Percentiles rank a stretch among this genome's conserved stretches.
These are phyloP conservation scores for Chionodraco myersi DNA, from an alignment of 2,113 vertebrate species.

Conservation along the genomic window DNA sequence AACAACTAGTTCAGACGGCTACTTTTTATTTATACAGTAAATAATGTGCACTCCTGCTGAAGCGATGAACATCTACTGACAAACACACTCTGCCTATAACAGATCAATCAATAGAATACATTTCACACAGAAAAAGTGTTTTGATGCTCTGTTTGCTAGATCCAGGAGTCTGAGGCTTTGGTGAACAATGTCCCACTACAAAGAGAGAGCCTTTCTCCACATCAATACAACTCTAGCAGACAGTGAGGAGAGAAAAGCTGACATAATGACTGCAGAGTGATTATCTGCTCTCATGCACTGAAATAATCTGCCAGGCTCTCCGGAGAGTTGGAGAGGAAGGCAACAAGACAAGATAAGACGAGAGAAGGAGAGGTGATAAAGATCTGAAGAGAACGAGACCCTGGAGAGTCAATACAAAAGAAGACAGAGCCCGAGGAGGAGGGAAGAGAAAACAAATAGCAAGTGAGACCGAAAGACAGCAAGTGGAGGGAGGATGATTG, in stretches of 20 bases:
- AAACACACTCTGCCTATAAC: background rate
- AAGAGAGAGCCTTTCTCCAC: conserved; percentile 44
- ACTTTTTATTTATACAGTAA: conserved; percentile 13
- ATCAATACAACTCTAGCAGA: conserved; percentile 59
- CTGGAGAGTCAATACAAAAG: conserved; percentile 63
- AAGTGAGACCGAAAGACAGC: conserved; percentile 38
- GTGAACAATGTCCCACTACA: conserved; percentile 38
- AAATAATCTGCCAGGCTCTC: conserved; percentile 73
- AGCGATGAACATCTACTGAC: conserved; percentile 12
- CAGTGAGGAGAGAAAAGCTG: conserved; percentile 34
- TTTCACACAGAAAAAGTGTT: conserved; percentile 17
- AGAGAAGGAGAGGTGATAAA: conserved; percentile 63
- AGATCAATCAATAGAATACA: conserved; percentile 47
- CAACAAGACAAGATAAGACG: conserved; percentile 70
- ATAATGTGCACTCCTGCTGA: conserved; percentile 1
- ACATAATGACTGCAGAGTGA: conserved; percentile 74
- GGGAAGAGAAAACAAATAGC: conserved; percentile 51
- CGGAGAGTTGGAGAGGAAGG: conserved; percentile 67
- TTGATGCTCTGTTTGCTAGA: conserved; percentile 14
- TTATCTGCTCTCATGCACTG: conserved; percentile 73
- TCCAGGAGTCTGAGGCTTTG: conserved; percentile 20
- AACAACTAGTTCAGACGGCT: background rate
- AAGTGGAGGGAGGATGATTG: conserved; percentile 53
- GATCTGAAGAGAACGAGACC: conserved; percentile 68
- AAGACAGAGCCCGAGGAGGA: conserved; percentile 28